Base-by-base conservation (phyloP, 2,888 invertebrate genomes). In the Volucella bombylans region DNA sequence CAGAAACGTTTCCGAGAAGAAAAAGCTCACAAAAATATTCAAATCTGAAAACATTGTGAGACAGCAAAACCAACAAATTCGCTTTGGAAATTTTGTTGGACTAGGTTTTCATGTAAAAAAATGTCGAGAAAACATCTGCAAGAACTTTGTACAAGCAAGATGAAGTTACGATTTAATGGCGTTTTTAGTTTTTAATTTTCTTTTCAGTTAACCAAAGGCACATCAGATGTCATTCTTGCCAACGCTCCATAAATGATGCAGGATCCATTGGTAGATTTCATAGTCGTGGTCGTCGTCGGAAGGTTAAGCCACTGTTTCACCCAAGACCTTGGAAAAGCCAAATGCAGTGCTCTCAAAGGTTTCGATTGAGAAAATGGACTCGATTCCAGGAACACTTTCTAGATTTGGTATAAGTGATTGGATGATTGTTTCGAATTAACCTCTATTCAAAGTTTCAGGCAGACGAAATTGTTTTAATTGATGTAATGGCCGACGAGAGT, bases 41-140 rank as follows among this genome's bases (percentile, higher is more conserved):
- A 31, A 31, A 31, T 31, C 31, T 31, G 4, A 31, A 31, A 31
- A 31, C 6, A 31, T 31, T 31, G 31, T 31, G 31, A 31, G 6
- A 23, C 4, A 23, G 3, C 4, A 55, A 68, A 57, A 57, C n/a
- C 31, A 14, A 31, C 11, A 38, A 47, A 47, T 38, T 14, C 49
- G 50, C 50, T 39, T 31, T n/a, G 9, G 12, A 61, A 57, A 9
- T 15, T 10, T n/a, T 41, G 18, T 15, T 41, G 15, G 15, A 61
- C n/a, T 18, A 1, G 45, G 11, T 47, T 38, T 38, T 12, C 23
- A 38, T 2, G n/a, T 10, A 41, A 43, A 31, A 69, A 18, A 18
- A 69, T 69, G 57, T 23, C 47, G 3, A 57, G n/a, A 11, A 57
- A 57, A 38, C 15, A 47, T 57, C 11, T 68, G 3, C 68, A 57